These are phyloP conservation scores for Synergus laeviventris DNA, from an alignment of 2,888 invertebrate species.

Conservation along the genomic window DNA sequence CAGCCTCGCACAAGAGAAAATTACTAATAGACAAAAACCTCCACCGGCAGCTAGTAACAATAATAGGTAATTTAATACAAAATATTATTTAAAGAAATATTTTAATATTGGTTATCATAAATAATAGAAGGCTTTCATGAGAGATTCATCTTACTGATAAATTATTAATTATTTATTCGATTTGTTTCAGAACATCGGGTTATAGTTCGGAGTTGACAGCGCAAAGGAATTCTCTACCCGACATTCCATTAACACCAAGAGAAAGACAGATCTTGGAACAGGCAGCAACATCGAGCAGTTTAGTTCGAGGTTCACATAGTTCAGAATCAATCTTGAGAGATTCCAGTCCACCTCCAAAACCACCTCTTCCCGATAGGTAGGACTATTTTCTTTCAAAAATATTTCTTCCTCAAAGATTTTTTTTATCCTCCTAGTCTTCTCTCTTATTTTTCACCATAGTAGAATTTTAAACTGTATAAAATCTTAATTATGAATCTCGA, in stretches of 20 bases:
- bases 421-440: not conserved
- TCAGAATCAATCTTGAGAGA: conserved; percentile 87
- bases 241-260: conserved; percentile 89
- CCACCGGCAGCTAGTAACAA: conserved; percentile 62
- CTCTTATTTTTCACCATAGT: not conserved
- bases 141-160: not conserved
- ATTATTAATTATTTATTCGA: not conserved
- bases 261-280: conserved; percentile 83
- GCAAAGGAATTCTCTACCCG: conserved; percentile 84
- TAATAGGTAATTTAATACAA: conserved; percentile 65
- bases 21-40: conserved; percentile 80
- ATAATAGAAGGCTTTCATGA: not conserved
- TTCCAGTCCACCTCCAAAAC: conserved; percentile 88
- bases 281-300: conserved; percentile 78
- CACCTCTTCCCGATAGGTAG: conserved; percentile 89
- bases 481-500: not conserved
- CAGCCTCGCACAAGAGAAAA: conserved; percentile 88
- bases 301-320: conserved; percentile 87
- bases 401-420: not conserved
- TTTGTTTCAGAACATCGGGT: conserved; percentile 69
- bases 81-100: not conserved
- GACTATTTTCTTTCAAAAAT: not conserved
- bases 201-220: conserved; percentile 72
- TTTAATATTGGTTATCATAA: no score
- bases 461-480: conserved; percentile 5